Conservation (phyloP, 2,113 vertebrate genomes). For the Hoplias malabaricus region DNA sequence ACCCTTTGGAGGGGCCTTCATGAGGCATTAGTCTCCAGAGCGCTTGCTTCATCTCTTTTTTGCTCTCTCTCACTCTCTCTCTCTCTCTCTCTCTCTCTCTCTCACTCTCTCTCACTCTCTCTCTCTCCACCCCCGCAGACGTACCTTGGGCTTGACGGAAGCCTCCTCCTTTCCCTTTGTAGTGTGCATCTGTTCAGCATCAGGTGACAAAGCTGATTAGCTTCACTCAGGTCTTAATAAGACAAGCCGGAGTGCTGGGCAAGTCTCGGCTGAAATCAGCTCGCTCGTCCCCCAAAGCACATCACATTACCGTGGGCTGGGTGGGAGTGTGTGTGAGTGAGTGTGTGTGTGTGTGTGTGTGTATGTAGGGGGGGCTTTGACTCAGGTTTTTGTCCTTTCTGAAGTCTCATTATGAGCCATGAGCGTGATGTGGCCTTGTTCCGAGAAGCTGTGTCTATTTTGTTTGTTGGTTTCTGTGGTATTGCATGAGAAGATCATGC, state of each 20-base stretch:
- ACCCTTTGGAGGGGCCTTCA: constrained; percentile 69
- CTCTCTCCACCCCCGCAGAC: constrained; percentile 70
- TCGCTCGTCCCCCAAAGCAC: constrained; percentile 13
- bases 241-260: constrained; percentile 61
- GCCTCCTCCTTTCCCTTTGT: constrained; percentile 72
- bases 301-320: constrained; percentile 2
- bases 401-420: constrained; percentile 39
- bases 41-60: neutral
- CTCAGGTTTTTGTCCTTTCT: constrained; percentile 20
- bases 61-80: neutral
- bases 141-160: constrained; percentile 66
- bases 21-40: constrained; percentile 61
- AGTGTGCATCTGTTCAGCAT: constrained; percentile 72
- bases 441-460: constrained; percentile 12
- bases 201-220: constrained; percentile 73
- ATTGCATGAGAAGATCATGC: constrained; percentile 3
- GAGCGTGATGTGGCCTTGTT: constrained; percentile 17
- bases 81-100: constrained; percentile 5
- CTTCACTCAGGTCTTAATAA: constrained; percentile 75
- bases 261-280: constrained; percentile 30
- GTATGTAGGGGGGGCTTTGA: neutral
- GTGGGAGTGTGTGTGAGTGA: too few species aligned
- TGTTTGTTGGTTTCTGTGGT: constrained; percentile 2
- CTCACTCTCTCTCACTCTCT: neutral
- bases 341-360: too few species aligned